Conservation (phyloP, 2,888 invertebrate species). For the Microctonus hyperodae region DNA sequence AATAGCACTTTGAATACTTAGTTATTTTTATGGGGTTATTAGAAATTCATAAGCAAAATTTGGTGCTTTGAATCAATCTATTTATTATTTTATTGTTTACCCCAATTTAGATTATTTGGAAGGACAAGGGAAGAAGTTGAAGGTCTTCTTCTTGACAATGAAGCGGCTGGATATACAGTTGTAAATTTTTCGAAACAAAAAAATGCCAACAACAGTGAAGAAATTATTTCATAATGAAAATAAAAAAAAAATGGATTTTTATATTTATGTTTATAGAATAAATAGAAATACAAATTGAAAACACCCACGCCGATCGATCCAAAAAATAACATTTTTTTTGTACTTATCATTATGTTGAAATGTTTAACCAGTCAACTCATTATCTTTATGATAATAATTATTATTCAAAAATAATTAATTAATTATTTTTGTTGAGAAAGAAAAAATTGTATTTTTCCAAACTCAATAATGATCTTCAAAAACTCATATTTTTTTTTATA, state of each 20-base stretch:
- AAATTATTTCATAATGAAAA: constrained; percentile 45
- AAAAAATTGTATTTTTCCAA: not conserved
- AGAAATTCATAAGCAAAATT: too few relatives aligned
- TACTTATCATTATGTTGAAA: constrained; percentile 23
- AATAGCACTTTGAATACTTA: too few relatives aligned
- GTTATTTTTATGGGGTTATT: not conserved
- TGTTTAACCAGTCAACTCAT: not conserved
- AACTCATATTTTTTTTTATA: not conserved
- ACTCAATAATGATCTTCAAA: not conserved
- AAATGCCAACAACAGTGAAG: constrained; percentile 43
- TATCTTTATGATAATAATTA: not conserved
- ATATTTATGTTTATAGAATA: not conserved
- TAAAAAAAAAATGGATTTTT: not conserved
- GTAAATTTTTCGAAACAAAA: constrained; percentile 54
- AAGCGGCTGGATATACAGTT: constrained; percentile 60
- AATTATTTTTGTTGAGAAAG: not conserved
- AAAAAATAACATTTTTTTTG: constrained; percentile 22
- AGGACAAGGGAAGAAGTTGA: constrained; percentile 61
- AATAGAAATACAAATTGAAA: not conserved
- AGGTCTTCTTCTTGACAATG: constrained; percentile 59
- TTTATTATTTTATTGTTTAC: not conserved
- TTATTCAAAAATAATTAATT: not conserved
- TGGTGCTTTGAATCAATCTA: too few relatives aligned
- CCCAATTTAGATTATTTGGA: constrained; percentile 59
- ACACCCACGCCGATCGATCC: not conserved